Base-by-base conservation (phyloP, 2,797 vertebrate species). In the Lepidocolaptes lacrymiger region DNA sequence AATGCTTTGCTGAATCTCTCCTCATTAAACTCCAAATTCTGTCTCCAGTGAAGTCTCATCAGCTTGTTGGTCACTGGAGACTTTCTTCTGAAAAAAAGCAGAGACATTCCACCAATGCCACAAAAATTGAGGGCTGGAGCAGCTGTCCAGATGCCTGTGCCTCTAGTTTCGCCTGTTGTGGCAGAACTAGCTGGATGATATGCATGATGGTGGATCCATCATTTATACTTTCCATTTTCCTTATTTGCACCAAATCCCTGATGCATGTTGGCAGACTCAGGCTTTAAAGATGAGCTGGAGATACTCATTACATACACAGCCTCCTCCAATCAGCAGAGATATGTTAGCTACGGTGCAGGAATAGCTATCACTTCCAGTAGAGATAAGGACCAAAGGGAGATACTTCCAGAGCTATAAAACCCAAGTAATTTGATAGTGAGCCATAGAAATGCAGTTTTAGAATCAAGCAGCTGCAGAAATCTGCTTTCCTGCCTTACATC, bases 1-100 rank as follows among this genome's bases (percentile, higher is more conserved):
- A 64, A 87, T 85, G 88, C 71, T 91, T 91, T 95, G 39, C 72
- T 91, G 95, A 85, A 88, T 93, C 58, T 88, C 49, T 91, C 61
- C 76, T 96, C 78, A 81, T 93, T 96, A 94, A 74, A 43, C 66
- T 77, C 43, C 43, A 81, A 68, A 91, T 92, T 39, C 81, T 75
- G 49, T 78, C 87, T 89, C 64, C 32, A 85, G 72, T 80, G 84
- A 77, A 81, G 63, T 91, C 82, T 73, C 58, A 66, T 83, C 26
- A 87, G 82, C 39, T 89, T 88, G 41, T n/a, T 84, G 64, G 87
- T 74, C 91, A 41, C 48, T 36, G 28, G 81, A 66, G 92, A 96
- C 15, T 48, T 95, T 21, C 68, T 77, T 68, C 49, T 88, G 64
- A 85, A 93, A 83, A 41, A 66, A 79, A 73, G 22, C 56, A 88